Conservation (phyloP, 2,888 invertebrate genomes). For the Gastrophysa polygoni region DNA sequence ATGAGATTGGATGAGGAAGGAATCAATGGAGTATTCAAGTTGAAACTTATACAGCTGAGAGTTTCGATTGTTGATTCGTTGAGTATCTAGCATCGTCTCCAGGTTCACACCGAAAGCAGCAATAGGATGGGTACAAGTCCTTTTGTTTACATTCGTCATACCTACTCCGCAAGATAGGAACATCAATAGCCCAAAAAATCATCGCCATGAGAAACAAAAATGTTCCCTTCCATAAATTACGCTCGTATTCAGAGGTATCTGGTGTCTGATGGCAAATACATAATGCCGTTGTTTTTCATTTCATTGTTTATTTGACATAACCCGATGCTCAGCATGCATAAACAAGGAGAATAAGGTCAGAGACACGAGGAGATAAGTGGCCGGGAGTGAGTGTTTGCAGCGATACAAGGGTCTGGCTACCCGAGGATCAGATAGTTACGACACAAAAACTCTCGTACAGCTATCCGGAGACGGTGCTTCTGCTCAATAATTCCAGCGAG, state of each 20-base stretch:
- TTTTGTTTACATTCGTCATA: no score
- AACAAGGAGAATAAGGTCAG: slow-evolving; percentile 36
- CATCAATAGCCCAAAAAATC: no score
- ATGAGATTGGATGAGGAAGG: no score
- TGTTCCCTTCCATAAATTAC: not conserved
- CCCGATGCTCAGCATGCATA: slow-evolving; percentile 30
- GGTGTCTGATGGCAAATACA: not conserved
- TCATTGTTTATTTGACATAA: slow-evolving; percentile 31
- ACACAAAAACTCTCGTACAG: slow-evolving; percentile 18
- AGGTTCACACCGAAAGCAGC: no score
- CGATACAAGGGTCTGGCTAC: slow-evolving; percentile 37
- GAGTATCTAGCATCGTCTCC: no score
- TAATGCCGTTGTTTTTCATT: slow-evolving; percentile 13
- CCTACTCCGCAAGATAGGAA: no score
- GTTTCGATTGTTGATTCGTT: no score
- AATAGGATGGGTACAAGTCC: no score
- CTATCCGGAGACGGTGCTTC: not conserved
- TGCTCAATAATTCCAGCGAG: not conserved
- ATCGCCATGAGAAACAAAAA: no score
- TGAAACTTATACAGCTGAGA: no score
- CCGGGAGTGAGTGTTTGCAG: slow-evolving; percentile 36
- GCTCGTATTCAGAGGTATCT: not conserved
- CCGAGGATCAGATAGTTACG: slow-evolving; percentile 16
- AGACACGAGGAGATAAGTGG: slow-evolving; percentile 42
- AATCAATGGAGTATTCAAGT: no score